Base-by-base conservation (phyloP, 2,888 invertebrate genomes). In the Ophion obscuratus region DNA sequence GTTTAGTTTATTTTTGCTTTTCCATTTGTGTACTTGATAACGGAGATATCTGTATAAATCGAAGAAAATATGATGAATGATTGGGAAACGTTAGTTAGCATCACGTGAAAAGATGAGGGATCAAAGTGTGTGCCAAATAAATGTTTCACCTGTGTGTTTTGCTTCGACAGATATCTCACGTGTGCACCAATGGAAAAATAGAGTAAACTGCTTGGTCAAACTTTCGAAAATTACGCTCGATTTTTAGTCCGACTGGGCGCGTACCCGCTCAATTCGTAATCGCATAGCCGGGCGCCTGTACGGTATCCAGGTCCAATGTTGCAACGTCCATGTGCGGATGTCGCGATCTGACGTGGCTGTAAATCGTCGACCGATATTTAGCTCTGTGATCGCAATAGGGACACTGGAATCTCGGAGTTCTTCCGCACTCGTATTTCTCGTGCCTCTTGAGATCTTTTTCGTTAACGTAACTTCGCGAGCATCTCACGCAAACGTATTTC, bases 321-420 rank as follows among this genome's bases (percentile, higher is more conserved):
- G 86, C 89, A 6, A 91, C 88, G 10, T 90, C 87, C 64, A 89
- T 85, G 9, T 87, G 84, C 5, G 91, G 90, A 86, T 92, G 92
- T 77, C 87, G 87, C 36, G 87, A 89, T 74, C 92, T 88, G 47
- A 92, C 91, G 85, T 93, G 93, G 47, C 90, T 90, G 84, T 92
- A 91, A 84, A 92, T 89, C 36, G 90, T 91, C 36, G 92, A 92
- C 31, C 92, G 89, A 80, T 91, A 92, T 83, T 92, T 92, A 0
- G 92, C 89, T 1, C 89, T 87, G 67, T 91, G 91, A 73, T 88
- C 85, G 87, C 93, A 93, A 84, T 91, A 92, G 10, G 91, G 90
- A 81, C 93, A 94, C 79, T 91, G 90, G 85, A 93, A 94, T 79
- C 93, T 91, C 1, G 91, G 91, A 24, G 89, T 88, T 79, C 89